Evolutionary conservation across 2,113 vertebrate genomes (phyloP).

Genomic region (Gadus chalcogrammus): DNA sequence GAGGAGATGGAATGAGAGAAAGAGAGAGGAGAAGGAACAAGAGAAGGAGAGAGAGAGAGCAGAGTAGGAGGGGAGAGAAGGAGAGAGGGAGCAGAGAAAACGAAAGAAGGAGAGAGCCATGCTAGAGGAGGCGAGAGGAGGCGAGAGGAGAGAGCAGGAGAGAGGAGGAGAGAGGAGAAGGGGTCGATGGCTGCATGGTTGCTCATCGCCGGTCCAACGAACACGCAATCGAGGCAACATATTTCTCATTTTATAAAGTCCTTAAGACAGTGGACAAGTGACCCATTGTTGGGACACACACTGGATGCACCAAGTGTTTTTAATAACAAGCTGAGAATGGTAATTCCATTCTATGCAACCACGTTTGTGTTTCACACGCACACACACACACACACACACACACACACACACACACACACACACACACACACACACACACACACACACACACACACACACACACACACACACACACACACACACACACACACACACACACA

Average conservation of each 20-base stretch:
- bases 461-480: background rate
- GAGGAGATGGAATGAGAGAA: background rate
- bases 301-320: too few species aligned
- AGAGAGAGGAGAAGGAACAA: background rate
- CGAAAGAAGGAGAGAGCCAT: background rate
- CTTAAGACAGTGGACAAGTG: too few species aligned
- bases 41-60: background rate
- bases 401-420: background rate
- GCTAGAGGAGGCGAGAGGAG: background rate
- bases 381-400: background rate
- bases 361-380: background rate
- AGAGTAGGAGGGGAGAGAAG: background rate
- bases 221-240: too few species aligned
- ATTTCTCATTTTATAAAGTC: too few species aligned
- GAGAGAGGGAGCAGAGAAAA: background rate
- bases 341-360: background rate
- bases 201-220: too few species aligned
- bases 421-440: background rate
- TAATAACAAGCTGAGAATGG: too few species aligned
- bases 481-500: background rate
- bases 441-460: slow-evolving; percentile 2
- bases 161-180: too few species aligned
- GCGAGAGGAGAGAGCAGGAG: background rate
- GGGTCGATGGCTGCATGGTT: too few species aligned
- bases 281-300: too few species aligned